phyloP scores from a whole-genome alignment of 2,113 vertebrate species.

The Bos javanicus region DNA sequence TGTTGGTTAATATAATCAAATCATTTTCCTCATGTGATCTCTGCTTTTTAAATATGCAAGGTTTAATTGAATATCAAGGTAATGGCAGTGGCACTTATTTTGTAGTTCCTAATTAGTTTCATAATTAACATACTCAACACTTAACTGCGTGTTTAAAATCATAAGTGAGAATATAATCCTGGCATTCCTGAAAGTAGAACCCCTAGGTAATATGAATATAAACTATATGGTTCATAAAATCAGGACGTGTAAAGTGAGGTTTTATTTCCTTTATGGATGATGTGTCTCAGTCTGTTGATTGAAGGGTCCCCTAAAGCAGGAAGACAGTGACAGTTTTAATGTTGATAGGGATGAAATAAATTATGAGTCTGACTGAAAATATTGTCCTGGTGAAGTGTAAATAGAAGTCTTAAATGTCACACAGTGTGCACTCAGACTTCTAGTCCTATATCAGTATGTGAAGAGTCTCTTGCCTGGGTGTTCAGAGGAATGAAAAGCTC shows the following conservation, averaged over 20 bases:
- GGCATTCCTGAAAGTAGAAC: slow-evolving; percentile 4
- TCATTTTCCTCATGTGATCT: not conserved
- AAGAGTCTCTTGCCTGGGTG: not conserved
- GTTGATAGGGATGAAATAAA: not conserved
- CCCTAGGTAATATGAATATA: not conserved
- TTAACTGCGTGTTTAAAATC: not conserved
- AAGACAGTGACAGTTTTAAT: not conserved
- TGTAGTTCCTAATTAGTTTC: slow-evolving; percentile 30
- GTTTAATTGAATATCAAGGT: slow-evolving; percentile 44
- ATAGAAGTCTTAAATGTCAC: not conserved
- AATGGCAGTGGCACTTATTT: not conserved
- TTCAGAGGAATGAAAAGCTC: not conserved
- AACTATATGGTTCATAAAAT: not conserved
- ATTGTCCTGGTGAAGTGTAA: not conserved
- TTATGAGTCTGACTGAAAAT: not conserved
- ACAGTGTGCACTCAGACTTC: not conserved
- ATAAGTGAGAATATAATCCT: not conserved
- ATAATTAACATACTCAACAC: slow-evolving; percentile 26
- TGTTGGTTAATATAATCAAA: not conserved
- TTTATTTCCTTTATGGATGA: not conserved
- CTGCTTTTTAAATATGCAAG: slow-evolving; percentile 12
- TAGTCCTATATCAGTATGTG: not conserved
- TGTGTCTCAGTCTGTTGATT: not conserved
- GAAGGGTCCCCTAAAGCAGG: not conserved
- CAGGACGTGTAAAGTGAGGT: not conserved